phyloP scores from a whole-genome alignment of 2,113 vertebrate species.

The Leucoraja erinaceus region DNA sequence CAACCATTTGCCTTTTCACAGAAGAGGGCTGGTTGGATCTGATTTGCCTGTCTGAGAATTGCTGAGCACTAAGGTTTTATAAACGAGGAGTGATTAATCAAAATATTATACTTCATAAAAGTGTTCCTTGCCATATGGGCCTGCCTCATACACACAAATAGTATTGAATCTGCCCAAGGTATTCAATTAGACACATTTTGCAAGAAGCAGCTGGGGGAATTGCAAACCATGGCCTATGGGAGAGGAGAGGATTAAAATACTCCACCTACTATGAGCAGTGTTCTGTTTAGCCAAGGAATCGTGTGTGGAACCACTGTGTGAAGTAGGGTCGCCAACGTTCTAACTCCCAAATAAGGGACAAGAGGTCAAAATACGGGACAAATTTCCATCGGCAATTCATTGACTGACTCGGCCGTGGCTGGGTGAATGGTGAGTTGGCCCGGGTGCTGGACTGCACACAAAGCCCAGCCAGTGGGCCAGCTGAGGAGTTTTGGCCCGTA shows the following conservation, averaged over 20 bases:
- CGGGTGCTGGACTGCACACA: too few relatives aligned
- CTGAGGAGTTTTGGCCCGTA: too few relatives aligned
- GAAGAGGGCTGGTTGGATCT: not conserved
- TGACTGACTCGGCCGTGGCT: too few relatives aligned
- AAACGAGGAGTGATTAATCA: slow-evolving; percentile 15
- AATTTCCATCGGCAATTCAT: too few relatives aligned
- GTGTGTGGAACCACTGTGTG: not conserved
- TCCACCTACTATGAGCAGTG: not conserved
- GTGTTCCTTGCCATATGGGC: slow-evolving; percentile 22
- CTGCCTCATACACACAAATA: not conserved
- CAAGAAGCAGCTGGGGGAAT: slow-evolving; percentile 21
- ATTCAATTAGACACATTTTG: slow-evolving; percentile 21
- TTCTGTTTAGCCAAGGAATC: not conserved
- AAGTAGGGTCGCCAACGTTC: too few relatives aligned
- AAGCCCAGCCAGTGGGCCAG: too few relatives aligned
- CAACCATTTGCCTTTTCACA: not conserved
- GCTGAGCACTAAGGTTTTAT: slow-evolving; percentile 10
- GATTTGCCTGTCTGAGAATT: slow-evolving; percentile 11
- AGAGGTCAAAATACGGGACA: too few relatives aligned
- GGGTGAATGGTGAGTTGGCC: too few relatives aligned
- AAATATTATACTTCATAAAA: not conserved
- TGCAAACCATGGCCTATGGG: not conserved
- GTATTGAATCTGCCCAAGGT: not conserved
- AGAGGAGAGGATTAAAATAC: slow-evolving; percentile 15
- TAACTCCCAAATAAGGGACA: too few relatives aligned